Evolutionary conservation across 2,113 vertebrate species (phyloP), one percentile per base, ranked within the genome.

Genomic region (Coreoperca whiteheadi): DNA sequence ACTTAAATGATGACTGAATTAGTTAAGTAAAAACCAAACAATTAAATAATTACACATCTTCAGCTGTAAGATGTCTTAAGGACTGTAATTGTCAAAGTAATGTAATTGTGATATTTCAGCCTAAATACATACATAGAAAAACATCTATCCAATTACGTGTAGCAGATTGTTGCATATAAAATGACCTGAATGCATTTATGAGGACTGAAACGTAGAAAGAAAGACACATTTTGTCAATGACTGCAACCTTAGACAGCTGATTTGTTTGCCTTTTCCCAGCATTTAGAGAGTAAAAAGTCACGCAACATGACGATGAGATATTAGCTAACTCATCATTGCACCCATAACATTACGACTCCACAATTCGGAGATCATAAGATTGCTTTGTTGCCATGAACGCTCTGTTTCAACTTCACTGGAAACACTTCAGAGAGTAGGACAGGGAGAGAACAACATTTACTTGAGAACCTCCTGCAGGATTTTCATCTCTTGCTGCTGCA

Each of bases 401-500:
- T 48, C n/a, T 11, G 11, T 12, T 25, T 56, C n/a, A 57, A 41
- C 32, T 51, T 53, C 9, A 37, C 43, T 60, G 54, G n/a, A 46
- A 60, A 60, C 10, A 23, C 9, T 41, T 41, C 8, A 56, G 11
- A 8, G 1, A 28, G 11, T 3, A 8, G 7, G 10, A 60, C 0
- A 56, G 8, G 16, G 14, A 63, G 12, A 71, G 46, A 64, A 25
- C n/a, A 20, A 10, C n/a, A 87, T 90, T 91, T 94, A 99, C 98
- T 94, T 97, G 76, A 99, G 95, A 94, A 99, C 98, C 73, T 99
- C 97, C 79, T 96, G 96, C 43, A 99, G 94, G 87, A 99, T 97
- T 94, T 96, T 97, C 96, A 99, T 96, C 93, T 99, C 98, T 92
- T 98, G 95, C 86, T 99, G 94, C 94, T 99, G 97, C 86, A 98